Evolutionary conservation across 2,113 vertebrate species (phyloP).

Genomic region (Thalassoma bifasciatum): DNA sequence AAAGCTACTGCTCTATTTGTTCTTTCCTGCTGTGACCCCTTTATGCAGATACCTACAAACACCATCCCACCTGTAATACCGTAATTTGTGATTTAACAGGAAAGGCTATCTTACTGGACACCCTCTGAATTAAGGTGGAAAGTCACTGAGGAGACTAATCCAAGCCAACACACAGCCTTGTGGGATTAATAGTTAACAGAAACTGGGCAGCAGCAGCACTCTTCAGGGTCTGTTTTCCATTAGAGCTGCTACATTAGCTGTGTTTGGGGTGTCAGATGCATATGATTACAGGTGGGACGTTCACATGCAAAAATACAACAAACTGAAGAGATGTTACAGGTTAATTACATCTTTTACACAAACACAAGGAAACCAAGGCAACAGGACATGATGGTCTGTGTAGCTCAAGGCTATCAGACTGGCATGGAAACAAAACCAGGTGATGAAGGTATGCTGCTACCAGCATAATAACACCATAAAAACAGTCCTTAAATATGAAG

Average conservation of each 20-base stretch:
- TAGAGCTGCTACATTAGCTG: slow-evolving; percentile 71
- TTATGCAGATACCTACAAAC: slow-evolving; percentile 23
- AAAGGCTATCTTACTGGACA: slow-evolving; percentile 24
- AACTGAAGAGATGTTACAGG: slow-evolving; percentile 31
- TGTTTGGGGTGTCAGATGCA: slow-evolving; percentile 44
- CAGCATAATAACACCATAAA: background rate
- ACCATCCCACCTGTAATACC: background rate
- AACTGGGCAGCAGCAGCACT: slow-evolving; percentile 30
- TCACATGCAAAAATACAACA: slow-evolving; percentile 70
- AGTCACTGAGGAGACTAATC: slow-evolving; percentile 45
- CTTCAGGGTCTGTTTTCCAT: slow-evolving; percentile 60
- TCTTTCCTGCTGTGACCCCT: background rate
- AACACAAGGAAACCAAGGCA: slow-evolving; percentile 76
- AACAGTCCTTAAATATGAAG: background rate
- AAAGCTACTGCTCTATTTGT: slow-evolving; percentile 10
- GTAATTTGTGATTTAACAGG: background rate
- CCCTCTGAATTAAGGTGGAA: slow-evolving; percentile 14
- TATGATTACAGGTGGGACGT: slow-evolving; percentile 15
- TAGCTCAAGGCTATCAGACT: slow-evolving; percentile 44
- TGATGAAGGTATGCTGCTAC: slow-evolving; percentile 22
- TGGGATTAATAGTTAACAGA: slow-evolving; percentile 84
- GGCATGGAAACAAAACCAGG: slow-evolving; percentile 48
- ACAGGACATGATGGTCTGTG: slow-evolving; percentile 71
- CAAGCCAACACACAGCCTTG: slow-evolving; percentile 32
- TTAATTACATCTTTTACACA: slow-evolving; percentile 70